Conservation (phyloP, 2,797 vertebrate genomes). For the Sebastes cheni region DNA sequence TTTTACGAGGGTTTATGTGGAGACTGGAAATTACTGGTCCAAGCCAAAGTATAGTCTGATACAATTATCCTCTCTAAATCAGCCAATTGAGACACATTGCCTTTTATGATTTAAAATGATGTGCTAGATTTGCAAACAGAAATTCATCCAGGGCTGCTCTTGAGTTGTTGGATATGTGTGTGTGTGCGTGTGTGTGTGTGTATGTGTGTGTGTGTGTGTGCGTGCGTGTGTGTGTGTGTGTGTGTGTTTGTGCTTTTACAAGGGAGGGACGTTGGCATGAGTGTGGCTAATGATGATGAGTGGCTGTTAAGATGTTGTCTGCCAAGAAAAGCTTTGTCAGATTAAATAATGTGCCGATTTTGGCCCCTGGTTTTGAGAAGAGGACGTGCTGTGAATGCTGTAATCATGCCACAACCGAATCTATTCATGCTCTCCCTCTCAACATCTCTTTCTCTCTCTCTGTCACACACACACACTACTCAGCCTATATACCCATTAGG, state of each 20-base stretch:
- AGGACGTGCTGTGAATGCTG: conserved; percentile 3
- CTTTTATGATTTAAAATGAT: not conserved
- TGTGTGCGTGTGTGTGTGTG: too few relatives aligned
- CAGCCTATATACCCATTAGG: not conserved
- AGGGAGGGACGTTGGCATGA: not conserved
- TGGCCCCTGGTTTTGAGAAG: conserved; percentile 10
- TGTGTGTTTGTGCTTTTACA: not conserved
- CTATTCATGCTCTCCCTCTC: conserved; percentile 1
- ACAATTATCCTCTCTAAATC: not conserved
- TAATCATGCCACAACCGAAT: not conserved
- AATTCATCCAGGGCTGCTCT: not conserved
- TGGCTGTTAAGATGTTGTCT: not conserved
- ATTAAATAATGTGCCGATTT: conserved; percentile 9
- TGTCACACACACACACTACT: not conserved
- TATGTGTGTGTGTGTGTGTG: too few relatives aligned
- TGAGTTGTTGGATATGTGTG: not conserved
- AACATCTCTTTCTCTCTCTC: not conserved
- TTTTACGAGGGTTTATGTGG: not conserved
- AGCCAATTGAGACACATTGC: not conserved
- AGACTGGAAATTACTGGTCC: not conserved
- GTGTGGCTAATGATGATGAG: conserved; percentile 11
- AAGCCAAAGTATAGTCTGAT: not conserved
- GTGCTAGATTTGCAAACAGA: not conserved
- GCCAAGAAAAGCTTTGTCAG: conserved; percentile 34
- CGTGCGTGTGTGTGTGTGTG: too few relatives aligned